Evolutionary conservation across 2,888 invertebrate species (phyloP).

Genomic region (Tenthredo livida): DNA sequence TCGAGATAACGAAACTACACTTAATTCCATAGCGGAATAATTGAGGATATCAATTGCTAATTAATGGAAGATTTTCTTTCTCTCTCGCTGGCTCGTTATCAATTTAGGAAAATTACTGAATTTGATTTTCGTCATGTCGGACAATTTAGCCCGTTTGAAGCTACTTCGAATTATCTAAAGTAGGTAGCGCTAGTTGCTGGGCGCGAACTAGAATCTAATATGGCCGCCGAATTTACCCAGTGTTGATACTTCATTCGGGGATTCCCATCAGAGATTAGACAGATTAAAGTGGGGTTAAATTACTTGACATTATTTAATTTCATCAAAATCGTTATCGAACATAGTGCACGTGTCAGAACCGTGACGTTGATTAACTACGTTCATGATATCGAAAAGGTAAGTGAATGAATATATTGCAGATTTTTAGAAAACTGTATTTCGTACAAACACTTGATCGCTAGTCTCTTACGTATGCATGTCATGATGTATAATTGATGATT

Average conservation of each 20-base stretch:
- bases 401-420: background rate
- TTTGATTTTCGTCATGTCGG: background rate
- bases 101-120: background rate
- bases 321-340: background rate
- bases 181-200: background rate
- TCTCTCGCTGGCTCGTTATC: background rate
- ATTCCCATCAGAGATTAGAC: background rate
- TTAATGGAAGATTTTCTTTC: background rate
- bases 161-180: background rate
- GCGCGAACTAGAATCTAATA: background rate
- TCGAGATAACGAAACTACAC: background rate
- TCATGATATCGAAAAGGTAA: background rate
- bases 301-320: background rate
- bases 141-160: background rate
- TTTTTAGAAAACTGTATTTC: conserved; percentile 32
- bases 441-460: conserved; percentile 36
- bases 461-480: conserved; percentile 6
- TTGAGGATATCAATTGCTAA: background rate
- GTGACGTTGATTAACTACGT: background rate
- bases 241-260: conserved; percentile 8
- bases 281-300: background rate
- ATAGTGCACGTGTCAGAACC: background rate
- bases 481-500: background rate
- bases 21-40: background rate
- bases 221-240: background rate